Percentiles rank a stretch among this genome's conserved stretches.
Conservation (phyloP, 2,888 invertebrate genomes). For the Epinotia demarniana region DNA sequence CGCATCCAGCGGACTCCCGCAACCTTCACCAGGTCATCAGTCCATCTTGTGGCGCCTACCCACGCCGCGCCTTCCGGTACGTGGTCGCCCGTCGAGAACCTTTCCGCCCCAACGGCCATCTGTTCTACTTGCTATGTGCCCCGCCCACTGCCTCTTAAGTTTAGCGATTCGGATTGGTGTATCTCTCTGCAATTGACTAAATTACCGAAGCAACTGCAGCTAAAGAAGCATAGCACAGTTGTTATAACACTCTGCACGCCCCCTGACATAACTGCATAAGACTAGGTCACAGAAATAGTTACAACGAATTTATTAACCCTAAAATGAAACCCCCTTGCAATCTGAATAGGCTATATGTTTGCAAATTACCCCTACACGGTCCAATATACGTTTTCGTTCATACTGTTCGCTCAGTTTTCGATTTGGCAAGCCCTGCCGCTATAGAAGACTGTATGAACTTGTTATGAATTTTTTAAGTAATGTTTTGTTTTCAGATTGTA, state of each 20-base stretch:
- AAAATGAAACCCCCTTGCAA: conserved; percentile 40
- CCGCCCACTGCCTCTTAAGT: too few relatives aligned
- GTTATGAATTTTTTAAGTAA: conserved; percentile 45
- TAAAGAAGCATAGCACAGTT: not conserved
- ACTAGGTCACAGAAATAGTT: conserved; percentile 28
- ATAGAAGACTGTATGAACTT: conserved; percentile 33
- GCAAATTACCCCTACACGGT: conserved; percentile 36
- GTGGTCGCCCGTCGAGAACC: too few relatives aligned
- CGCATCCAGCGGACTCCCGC: too few relatives aligned
- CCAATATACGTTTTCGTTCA: conserved; percentile 38
- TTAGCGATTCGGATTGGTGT: too few relatives aligned
- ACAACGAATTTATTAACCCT: conserved; percentile 37
- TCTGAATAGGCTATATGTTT: conserved; percentile 43
- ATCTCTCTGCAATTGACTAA: too few relatives aligned
- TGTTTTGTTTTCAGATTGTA: conserved; percentile 39
- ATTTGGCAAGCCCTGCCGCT: conserved; percentile 55
- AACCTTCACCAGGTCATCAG: too few relatives aligned
- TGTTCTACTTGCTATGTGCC: too few relatives aligned
- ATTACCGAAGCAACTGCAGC: not conserved
- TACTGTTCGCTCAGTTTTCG: conserved; percentile 52
- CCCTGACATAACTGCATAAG: conserved; percentile 1
- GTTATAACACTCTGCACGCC: not conserved
- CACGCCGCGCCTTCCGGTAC: too few relatives aligned
- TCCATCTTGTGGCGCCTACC: too few relatives aligned
- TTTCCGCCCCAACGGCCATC: too few relatives aligned